phyloP scores from a whole-genome alignment of 2,888 invertebrate genomes.

The Lasioglossum villosulum region DNA sequence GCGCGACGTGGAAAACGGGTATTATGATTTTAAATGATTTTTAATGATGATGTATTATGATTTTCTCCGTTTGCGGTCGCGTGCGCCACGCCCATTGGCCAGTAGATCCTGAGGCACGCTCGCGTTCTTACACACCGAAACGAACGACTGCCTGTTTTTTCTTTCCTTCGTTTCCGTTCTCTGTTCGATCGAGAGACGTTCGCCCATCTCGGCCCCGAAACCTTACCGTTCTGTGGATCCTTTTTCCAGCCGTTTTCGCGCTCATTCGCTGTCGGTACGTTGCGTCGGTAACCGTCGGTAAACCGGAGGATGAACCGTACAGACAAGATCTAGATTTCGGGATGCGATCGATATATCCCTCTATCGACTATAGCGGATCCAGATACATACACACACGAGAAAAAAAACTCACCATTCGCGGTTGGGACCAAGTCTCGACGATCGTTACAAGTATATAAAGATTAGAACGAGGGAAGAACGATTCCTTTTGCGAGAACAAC shows the following conservation, averaged over 20 bases:
- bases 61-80: not conserved
- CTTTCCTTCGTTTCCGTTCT: not conserved
- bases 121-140: not conserved
- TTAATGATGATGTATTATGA: too few relatives aligned
- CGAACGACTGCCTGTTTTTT: not conserved
- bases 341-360: constrained; percentile 46
- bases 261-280: not conserved
- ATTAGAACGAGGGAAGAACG: constrained; percentile 31
- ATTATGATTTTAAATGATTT: not conserved
- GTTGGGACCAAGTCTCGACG: constrained; percentile 69
- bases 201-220: constrained; percentile 39
- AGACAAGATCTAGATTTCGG: constrained; percentile 29
- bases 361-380: constrained; percentile 31
- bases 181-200: constrained; percentile 1
- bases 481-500: not conserved
- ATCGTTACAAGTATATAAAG: constrained; percentile 43
- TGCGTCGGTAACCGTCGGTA: not conserved
- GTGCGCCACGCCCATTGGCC: not conserved
- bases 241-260: constrained; percentile 39
- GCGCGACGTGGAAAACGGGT: not conserved
- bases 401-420: constrained; percentile 52
- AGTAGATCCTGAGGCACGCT: constrained; percentile 13
- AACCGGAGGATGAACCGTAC: constrained; percentile 3
- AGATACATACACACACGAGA: constrained; percentile 39
- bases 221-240: constrained; percentile 43